Conservation (phyloP, 2,113 vertebrate species). For the Actenoides lindsayi region DNA sequence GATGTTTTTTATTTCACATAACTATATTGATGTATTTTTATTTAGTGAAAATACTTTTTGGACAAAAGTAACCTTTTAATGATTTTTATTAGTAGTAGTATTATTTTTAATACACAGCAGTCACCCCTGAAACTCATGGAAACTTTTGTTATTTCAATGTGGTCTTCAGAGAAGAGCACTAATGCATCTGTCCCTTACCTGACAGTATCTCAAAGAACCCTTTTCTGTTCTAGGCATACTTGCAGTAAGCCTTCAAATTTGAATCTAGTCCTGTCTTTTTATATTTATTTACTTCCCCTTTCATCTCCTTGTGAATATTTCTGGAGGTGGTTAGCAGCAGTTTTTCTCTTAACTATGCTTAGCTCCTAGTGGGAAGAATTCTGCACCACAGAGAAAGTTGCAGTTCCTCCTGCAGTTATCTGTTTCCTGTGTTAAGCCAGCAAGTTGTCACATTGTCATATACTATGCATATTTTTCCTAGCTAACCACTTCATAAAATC, state of each 20-base stretch:
- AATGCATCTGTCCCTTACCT: neutral
- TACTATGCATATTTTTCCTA: neutral
- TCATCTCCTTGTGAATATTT: neutral
- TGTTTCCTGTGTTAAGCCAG: neutral
- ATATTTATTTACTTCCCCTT: neutral
- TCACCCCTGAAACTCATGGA: neutral
- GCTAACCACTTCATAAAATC: neutral
- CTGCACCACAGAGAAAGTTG: neutral
- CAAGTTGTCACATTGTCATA: neutral
- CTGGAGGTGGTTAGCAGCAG: neutral
- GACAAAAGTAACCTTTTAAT: neutral
- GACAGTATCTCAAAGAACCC: neutral
- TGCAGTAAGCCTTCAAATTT: neutral
- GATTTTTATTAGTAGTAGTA: neutral
- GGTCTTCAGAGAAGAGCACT: neutral
- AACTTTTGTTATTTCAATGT: neutral
- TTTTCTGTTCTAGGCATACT: neutral
- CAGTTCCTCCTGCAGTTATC: neutral
- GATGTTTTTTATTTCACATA: neutral
- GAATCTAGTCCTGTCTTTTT: neutral
- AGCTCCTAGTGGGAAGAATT: neutral
- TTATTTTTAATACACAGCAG: neutral
- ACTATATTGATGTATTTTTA: neutral
- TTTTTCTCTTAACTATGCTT: neutral
- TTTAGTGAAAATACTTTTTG: neutral